Conservation (phyloP, 2,113 vertebrate genomes). For the Cavia aperea region DNA sequence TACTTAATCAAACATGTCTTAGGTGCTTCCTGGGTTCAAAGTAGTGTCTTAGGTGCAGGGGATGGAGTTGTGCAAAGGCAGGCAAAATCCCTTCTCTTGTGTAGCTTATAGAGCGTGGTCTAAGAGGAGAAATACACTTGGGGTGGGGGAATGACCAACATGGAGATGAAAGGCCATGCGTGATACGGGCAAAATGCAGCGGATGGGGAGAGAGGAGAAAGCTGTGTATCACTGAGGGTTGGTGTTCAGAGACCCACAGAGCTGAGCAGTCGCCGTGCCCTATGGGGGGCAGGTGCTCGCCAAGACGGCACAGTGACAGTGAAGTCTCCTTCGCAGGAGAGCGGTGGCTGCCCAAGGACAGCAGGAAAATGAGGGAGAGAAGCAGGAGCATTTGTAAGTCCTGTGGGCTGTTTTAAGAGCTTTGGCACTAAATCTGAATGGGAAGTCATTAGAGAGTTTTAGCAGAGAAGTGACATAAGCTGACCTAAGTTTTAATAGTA, state of each 20-base stretch:
- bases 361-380: neutral
- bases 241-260: neutral
- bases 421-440: neutral
- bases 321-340: neutral
- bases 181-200: neutral
- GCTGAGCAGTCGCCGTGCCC: neutral
- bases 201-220: neutral
- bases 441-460: neutral
- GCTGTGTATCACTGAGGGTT: rapidly evolving
- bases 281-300: neutral
- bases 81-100: neutral
- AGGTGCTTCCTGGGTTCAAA: neutral
- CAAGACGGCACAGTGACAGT: neutral
- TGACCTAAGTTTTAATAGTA: neutral
- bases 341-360: neutral
- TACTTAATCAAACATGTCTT: neutral
- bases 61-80: neutral
- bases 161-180: neutral
- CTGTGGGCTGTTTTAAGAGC: neutral
- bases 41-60: neutral
- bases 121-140: neutral
- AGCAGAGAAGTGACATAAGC: neutral
- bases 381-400: neutral
- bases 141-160: neutral
- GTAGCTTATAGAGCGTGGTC: neutral